These are phyloP conservation scores for Cetoscarus ocellatus DNA, from an alignment of 2,797 vertebrate species.

Conservation along the genomic window DNA sequence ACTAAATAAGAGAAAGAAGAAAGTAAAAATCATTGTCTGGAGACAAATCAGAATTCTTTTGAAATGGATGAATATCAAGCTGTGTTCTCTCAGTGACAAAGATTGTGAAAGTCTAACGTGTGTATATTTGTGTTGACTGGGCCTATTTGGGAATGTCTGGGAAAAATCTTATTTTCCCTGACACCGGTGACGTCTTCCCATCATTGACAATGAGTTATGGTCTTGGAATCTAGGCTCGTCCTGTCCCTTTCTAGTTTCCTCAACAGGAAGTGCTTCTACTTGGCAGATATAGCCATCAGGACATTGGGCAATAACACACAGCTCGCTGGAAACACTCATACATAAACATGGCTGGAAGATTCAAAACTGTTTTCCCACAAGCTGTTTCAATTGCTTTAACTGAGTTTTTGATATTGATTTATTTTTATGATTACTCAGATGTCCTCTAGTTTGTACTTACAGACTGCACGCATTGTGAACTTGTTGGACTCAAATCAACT, in stretches of 20 bases:
- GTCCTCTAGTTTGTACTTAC: no score
- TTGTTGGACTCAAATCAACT: no score
- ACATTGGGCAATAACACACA: not conserved
- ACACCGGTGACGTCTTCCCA: slow-evolving; percentile 22
- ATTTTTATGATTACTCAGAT: not conserved
- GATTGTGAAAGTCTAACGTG: not conserved
- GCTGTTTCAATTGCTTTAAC: not conserved
- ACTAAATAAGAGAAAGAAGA: not conserved
- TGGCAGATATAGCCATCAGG: slow-evolving; percentile 8
- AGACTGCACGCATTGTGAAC: no score
- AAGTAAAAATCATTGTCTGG: not conserved
- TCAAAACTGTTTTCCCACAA: not conserved
- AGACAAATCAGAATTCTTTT: not conserved
- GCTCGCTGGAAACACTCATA: not conserved
- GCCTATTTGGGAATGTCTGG: slow-evolving; percentile 23
- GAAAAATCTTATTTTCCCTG: slow-evolving; percentile 26
- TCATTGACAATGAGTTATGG: slow-evolving; percentile 11
- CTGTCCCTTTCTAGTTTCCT: slow-evolving; percentile 14
- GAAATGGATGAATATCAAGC: not conserved
- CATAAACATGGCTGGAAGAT: not conserved
- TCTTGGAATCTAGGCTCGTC: slow-evolving; percentile 31
- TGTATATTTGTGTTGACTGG: not conserved
- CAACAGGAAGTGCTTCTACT: slow-evolving; percentile 40
- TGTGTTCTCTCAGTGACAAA: not conserved
- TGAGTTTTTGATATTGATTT: not conserved